Evolutionary conservation across 2,888 invertebrate genomes (phyloP), one percentile per base, ranked within the genome.

Genomic region (Therioaphis trifolii): DNA sequence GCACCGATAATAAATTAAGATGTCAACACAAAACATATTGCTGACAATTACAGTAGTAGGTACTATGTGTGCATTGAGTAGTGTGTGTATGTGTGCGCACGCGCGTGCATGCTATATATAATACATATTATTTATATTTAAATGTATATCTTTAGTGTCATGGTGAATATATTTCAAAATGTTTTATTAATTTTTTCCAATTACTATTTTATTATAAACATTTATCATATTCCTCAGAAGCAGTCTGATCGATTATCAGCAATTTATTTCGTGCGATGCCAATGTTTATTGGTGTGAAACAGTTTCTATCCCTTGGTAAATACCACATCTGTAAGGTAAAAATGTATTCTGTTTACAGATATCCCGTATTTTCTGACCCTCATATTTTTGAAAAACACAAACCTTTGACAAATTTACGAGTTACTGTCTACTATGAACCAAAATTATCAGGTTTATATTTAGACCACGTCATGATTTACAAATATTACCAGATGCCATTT

Each of bases 291-390:
- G 35, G 35, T 15, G 29, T 24, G 35, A 66, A 66, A 77, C 15
- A 15, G 35, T 43, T 63, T 49, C 12, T 29, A 63, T 27, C 46
- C 27, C 18, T 35, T 27, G 15, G 21, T 43, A 72, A 63, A 68
- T 52, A 79, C 43, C 12, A 3, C 2, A 27, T 58, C 15, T 80
- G 35, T 5, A 66, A 61, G 43, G 61, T 55, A 58, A 66, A 27
- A 75, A 27, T 11, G 4, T 2, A 69, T 27, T 79, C 66, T 69
- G 27, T 69, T 69, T 69, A 35, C 43, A 12, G 18, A 55, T 18
- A n/a, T n/a, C 69, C 79, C 58, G 58, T 79, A 79, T 69, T 69
- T 18, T 24, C 12, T 55, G 29, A n/a, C 55, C 24, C 69, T n/a
- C 69, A 69, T 69, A 27, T 43, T 55, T 11, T 24, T 14, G 11